Percentiles rank a stretch among this genome's conserved stretches.
Evolutionary conservation across 2,113 vertebrate genomes (phyloP).

Genomic region (Hippocampus barbouri): DNA sequence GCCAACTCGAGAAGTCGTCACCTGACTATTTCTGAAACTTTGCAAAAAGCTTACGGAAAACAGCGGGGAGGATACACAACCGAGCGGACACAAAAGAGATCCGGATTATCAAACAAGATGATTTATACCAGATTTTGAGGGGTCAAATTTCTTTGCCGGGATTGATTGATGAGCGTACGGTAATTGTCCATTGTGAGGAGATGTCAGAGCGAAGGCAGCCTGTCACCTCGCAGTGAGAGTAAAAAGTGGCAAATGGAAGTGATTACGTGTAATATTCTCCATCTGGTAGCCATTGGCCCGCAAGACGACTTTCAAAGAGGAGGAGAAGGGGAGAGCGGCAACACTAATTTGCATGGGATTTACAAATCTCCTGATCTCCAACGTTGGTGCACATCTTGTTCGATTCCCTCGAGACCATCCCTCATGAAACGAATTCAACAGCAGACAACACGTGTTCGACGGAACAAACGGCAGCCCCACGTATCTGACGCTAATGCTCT

Average conservation of each 20-base stretch:
- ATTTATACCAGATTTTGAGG: conserved; percentile 54
- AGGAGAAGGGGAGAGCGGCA: conserved; percentile 53
- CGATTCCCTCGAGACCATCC: conserved; percentile 49
- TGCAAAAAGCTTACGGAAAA: conserved; percentile 19
- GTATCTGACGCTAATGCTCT: conserved; percentile 14
- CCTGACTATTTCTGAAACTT: conserved; percentile 28
- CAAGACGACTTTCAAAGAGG: conserved; percentile 69
- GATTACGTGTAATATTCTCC: conserved; percentile 75
- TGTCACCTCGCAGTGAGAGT: conserved; percentile 68
- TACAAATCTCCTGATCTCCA: conserved; percentile 69
- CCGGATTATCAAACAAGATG: conserved; percentile 38
- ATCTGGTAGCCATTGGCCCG: conserved; percentile 71
- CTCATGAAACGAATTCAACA: conserved; percentile 49
- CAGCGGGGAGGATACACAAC: conserved; percentile 11
- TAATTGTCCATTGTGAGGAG: conserved; percentile 62
- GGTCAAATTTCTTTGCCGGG: conserved; percentile 38
- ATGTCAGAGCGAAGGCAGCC: conserved; percentile 48
- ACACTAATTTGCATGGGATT: conserved; percentile 69
- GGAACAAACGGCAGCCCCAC: not conserved
- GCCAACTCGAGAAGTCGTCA: conserved; percentile 1
- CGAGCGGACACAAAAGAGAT: conserved; percentile 20
- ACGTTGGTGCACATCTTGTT: conserved; percentile 65
- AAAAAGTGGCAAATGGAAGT: conserved; percentile 63
- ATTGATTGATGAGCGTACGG: conserved; percentile 62
- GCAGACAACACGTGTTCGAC: conserved; percentile 16